Percentiles rank a stretch among this genome's conserved stretches.
Conservation (phyloP, 2,797 vertebrate genomes). For the Psittacula derbiana region DNA sequence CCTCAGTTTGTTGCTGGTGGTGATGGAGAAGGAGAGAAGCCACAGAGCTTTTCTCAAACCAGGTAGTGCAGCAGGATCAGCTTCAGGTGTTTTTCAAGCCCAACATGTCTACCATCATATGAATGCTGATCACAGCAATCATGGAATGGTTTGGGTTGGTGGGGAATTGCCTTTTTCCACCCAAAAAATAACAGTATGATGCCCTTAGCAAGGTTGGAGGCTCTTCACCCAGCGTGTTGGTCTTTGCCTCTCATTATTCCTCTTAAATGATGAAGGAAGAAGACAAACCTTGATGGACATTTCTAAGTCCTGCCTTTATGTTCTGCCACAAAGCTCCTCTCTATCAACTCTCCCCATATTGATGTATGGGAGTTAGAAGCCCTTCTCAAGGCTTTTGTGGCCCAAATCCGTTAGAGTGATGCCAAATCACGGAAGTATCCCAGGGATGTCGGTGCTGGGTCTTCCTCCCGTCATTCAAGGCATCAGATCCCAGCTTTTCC, state of each 20-base stretch:
- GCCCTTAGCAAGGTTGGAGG: neutral
- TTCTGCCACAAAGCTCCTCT: neutral
- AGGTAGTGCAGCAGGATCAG: neutral
- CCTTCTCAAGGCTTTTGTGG: neutral
- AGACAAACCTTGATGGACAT: neutral
- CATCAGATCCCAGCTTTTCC: neutral
- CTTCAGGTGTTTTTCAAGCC: neutral
- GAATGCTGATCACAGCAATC: no score
- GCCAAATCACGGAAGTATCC: neutral
- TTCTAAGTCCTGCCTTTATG: neutral
- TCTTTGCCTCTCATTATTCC: neutral
- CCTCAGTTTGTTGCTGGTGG: neutral
- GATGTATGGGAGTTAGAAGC: neutral
- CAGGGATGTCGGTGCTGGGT: neutral
- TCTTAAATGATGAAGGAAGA: neutral
- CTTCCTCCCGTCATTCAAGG: neutral
- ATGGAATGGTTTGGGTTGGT: neutral
- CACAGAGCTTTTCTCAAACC: neutral
- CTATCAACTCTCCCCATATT: neutral
- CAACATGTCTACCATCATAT: no score
- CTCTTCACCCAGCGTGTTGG: rapidly evolving
- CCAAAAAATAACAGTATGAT: neutral
- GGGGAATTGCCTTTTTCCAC: neutral
- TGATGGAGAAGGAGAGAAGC: neutral
- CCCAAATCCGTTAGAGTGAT: neutral